Evolutionary conservation across 2,888 invertebrate species (phyloP), one percentile per base, ranked within the genome.

Genomic region (Argyresthia goedartella): DNA sequence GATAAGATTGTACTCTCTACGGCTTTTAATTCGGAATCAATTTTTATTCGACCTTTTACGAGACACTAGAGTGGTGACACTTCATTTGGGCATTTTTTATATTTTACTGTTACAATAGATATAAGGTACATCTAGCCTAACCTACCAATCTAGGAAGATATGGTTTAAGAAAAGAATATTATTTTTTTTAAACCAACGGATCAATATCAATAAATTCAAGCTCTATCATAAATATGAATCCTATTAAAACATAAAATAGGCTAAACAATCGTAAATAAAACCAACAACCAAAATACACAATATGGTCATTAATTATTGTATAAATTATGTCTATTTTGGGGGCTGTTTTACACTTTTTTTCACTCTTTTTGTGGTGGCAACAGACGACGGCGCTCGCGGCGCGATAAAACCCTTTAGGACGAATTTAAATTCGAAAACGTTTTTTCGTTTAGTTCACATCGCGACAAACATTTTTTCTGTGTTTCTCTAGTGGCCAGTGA

Each of bases 231-330:
- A 85, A 85, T 82, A 76, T 55, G 66, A 60, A 64, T 63, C 76
- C 74, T 84, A 85, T 85, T 85, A 84, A 85, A 85, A 85, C 85
- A 85, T 84, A 85, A 25, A 85, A 77, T 77, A 76, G 77, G 73
- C 73, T 84, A 85, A 86, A 85, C 84, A 86, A 84, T 81, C 81
- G 76, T 86, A 84, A 86, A 86, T 86, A 84, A 84, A 82, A 73
- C 81, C 81, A 77, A 82, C 76, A 81, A 69, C 71, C 66, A 78
- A 82, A 77, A 72, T 74, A 75, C 69, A 85, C 82, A 82, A 81
- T 73, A 67, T 68, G 64, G 58, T 76, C 79, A 72, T 84, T 82
- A 82, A 81, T 82, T 79, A 71, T 64, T 65, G 60, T 69, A 80
- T 84, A 84, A 84, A 76, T 81, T 80, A 85, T 84, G 79, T 75